Percentiles rank a stretch among this genome's conserved stretches.
phyloP scores from a whole-genome alignment of 2,113 vertebrate genomes.

The Cavia aperea region DNA sequence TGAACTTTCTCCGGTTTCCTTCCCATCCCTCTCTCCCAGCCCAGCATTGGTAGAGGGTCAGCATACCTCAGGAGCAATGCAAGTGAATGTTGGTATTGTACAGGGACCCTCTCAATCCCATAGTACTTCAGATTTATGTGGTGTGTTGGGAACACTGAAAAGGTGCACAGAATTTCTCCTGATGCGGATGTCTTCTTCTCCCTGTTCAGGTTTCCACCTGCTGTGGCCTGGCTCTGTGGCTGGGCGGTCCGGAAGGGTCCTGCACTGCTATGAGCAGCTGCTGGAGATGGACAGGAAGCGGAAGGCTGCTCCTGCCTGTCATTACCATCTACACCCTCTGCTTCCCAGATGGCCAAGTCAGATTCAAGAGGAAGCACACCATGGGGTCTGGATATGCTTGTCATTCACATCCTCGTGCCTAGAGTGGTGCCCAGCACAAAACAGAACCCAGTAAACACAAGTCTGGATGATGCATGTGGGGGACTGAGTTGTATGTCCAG shows the following conservation, averaged over 20 bases:
- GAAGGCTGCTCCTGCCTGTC: not conserved
- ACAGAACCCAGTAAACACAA: rapidly evolving
- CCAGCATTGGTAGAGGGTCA: not conserved
- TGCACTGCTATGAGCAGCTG: not conserved
- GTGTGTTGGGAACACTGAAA: not conserved
- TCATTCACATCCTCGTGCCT: rapidly evolving
- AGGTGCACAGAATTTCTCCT: not conserved
- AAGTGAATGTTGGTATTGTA: not conserved
- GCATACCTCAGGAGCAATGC: not conserved
- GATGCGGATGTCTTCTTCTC: not conserved
- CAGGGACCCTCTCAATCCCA: not conserved
- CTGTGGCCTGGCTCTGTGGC: rapidly evolving
- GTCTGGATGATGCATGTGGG: rapidly evolving
- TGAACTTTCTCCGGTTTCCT: not conserved
- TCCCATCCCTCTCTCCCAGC: not conserved
- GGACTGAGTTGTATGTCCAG: too few species aligned
- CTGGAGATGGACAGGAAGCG: not conserved
- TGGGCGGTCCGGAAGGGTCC: not conserved
- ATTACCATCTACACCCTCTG: not conserved
- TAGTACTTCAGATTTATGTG: not conserved
- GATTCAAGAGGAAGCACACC: not conserved
- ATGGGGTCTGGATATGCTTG: rapidly evolving
- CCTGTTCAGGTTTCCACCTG: not conserved
- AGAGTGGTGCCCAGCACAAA: not conserved
- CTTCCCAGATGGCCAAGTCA: not conserved